A percentile compares a stretch with the other conserved stretches of the same genome.
Evolutionary conservation across 2,113 vertebrate species (phyloP).

Genomic region (Nothocercus julius): DNA sequence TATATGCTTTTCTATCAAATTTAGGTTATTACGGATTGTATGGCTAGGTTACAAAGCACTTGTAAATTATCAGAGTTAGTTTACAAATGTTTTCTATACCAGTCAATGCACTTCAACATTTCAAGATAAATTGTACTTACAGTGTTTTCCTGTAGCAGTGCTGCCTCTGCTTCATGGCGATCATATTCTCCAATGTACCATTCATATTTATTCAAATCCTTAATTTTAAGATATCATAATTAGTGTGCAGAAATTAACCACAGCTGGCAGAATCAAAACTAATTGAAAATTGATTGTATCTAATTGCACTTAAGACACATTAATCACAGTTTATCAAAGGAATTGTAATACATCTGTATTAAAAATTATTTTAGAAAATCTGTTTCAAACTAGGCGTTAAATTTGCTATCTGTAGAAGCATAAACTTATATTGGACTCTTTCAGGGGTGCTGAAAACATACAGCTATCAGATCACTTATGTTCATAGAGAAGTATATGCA

Average conservation of each 20-base stretch:
- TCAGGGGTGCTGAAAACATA: neutral
- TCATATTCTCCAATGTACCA: constrained; percentile 86
- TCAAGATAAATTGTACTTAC: constrained; percentile 69
- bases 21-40: neutral
- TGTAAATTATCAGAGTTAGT: neutral
- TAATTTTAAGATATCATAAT: neutral
- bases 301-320: neutral
- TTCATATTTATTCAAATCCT: constrained; percentile 74
- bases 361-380: neutral
- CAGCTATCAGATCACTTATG: neutral
- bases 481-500: neutral
- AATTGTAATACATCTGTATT: neutral
- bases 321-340: neutral
- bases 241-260: neutral
- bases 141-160: constrained; percentile 80
- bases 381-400: neutral
- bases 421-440: neutral
- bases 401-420: neutral
- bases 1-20: neutral
- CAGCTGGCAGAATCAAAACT: neutral
- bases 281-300: neutral
- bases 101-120: neutral
- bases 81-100: neutral
- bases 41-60: neutral
- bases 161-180: constrained; percentile 83